Base-by-base conservation (phyloP, 2,888 invertebrate species). In the Dioctria rufipes region DNA sequence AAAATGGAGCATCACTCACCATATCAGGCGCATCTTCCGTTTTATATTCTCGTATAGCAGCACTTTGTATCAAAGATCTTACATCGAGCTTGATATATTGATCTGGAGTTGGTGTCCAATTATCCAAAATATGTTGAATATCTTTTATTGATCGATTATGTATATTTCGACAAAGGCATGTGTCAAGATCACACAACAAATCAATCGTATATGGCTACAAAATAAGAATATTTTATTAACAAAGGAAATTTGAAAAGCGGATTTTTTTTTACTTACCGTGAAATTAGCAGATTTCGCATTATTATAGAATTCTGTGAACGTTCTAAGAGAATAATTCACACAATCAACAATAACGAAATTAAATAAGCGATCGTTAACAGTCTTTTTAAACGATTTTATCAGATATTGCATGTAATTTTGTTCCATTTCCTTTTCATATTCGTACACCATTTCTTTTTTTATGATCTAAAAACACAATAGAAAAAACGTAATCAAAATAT, bases 281-380 rank as follows among this genome's bases (percentile, higher is more conserved):
- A 87, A 89, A 58, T 87, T 86, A 0, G 86, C 85, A 78, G 86
- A 86, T 87, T 95, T 95, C 2, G 96, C 95, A 88, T 93, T 94
- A 86, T 94, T 95, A 93, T 95, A 95, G 91, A 98, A 94, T 86
- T 97, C 96, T 80, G 95, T 95, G 87, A 96, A 96, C 85, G 94
- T 92, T 83, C 92, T 92, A 25, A 95, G 90, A 86, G 94, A 94
- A 83, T 95, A 94, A 88, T 98, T 97, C 58, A 96, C 93, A 85
- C 96, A 95, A 89, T 99, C 98, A 63, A 96, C 93, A 87, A 99
- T 96, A 84, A 98, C 94, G 88, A 98, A 97, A 81, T 95, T 93
- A 89, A 97, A 98, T 87, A 95, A 96, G 81, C 96, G 95, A 89
- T 98, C 96, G 6, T 94, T 94, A 3, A 98, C 90, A 42, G 95